A percentile compares a stretch with the other conserved stretches of the same genome.
Conservation (phyloP, 1,140 invertebrate genomes). For the Sesamia nonagrioides region DNA sequence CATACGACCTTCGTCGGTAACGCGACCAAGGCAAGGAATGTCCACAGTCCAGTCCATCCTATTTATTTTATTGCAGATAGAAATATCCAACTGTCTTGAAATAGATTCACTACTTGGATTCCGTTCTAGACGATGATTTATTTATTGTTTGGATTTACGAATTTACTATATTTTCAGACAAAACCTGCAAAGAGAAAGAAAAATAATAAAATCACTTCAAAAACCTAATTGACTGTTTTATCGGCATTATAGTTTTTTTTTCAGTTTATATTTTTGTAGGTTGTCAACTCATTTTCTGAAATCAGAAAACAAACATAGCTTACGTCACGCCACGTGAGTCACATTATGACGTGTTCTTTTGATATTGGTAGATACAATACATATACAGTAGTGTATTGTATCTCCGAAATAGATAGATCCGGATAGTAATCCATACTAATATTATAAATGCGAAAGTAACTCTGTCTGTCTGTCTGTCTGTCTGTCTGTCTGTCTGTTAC, state of each 20-base stretch:
- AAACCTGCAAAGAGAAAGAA: background rate
- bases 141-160: constrained; percentile 8
- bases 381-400: too few relatives aligned
- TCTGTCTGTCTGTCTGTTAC: too few relatives aligned
- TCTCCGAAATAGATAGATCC: too few relatives aligned
- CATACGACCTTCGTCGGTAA: constrained; percentile 64
- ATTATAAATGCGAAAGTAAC: too few relatives aligned
- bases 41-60: constrained; percentile 60
- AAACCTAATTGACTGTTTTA: background rate
- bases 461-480: too few relatives aligned
- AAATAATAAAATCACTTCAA: background rate
- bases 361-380: too few relatives aligned
- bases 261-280: background rate
- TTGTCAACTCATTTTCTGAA: constrained; percentile 1
- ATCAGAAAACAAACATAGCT: constrained; percentile 20
- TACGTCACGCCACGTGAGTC: constrained; percentile 37
- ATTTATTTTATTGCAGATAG: constrained; percentile 42
- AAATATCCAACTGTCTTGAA: constrained; percentile 26
- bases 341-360: background rate
- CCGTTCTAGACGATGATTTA: background rate
- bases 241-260: background rate
- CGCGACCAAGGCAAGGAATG: constrained; percentile 63
- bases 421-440: too few relatives aligned
- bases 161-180: background rate
- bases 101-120: constrained; percentile 35